phyloP scores from a whole-genome alignment of 2,113 vertebrate species.

The Elaphurus davidianus region DNA sequence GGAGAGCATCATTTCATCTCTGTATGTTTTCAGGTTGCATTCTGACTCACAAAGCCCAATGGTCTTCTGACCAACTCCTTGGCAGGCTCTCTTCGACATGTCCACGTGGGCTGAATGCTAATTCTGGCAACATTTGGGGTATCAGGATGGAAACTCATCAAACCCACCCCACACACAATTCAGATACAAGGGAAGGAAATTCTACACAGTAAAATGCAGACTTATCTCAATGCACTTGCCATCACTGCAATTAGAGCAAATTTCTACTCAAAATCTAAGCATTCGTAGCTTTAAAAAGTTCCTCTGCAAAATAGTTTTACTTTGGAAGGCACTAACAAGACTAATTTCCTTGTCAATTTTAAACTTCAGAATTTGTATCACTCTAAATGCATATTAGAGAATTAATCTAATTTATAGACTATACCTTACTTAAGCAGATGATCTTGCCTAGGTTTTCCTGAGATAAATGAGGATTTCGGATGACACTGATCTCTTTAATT shows the following conservation, averaged over 20 bases:
- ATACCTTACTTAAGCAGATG: constrained; percentile 61
- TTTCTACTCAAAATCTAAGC: neutral
- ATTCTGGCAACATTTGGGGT: neutral
- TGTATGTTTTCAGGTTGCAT: neutral
- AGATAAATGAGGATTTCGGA: constrained; percentile 66
- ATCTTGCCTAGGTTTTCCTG: constrained; percentile 71
- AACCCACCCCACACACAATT: neutral
- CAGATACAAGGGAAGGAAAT: neutral
- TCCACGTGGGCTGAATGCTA: neutral
- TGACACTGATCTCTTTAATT: constrained; percentile 74
- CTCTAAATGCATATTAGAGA: constrained; percentile 65
- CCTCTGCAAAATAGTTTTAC: neutral
- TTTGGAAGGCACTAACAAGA: constrained; percentile 14
- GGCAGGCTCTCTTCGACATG: neutral
- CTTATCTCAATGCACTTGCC: neutral
- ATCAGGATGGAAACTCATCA: neutral
- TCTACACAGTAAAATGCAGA: neutral
- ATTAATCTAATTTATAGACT: constrained; percentile 69
- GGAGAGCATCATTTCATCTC: neutral
- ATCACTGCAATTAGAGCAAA: neutral
- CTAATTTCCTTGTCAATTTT: constrained; percentile 52
- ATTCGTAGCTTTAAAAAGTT: neutral
- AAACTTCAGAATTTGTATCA: constrained; percentile 64
- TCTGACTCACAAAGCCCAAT: neutral
- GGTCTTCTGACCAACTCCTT: neutral